Evolutionary conservation across 2,797 vertebrate genomes (phyloP).

Genomic region (Lutjanus argentimaculatus): DNA sequence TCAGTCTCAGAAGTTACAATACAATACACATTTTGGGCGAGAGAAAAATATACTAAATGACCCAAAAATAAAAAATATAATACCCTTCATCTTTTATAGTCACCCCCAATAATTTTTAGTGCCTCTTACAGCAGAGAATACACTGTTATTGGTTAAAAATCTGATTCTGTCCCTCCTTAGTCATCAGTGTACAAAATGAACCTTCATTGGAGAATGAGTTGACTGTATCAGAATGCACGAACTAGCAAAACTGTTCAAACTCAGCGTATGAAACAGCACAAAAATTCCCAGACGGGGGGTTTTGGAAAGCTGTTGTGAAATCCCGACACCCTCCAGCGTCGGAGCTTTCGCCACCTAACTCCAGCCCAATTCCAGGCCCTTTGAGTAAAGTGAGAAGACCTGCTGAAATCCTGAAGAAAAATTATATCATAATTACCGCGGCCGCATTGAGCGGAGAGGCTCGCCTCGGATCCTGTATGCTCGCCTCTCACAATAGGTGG

Average conservation of each 20-base stretch:
- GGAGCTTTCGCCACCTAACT: slow-evolving; percentile 44
- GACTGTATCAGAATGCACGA: neutral
- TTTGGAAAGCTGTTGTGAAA: slow-evolving; percentile 41
- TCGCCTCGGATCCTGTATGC: slow-evolving; percentile 41
- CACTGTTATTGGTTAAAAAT: neutral
- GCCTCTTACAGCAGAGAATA: neutral
- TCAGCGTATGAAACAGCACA: neutral
- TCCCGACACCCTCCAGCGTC: slow-evolving; percentile 59
- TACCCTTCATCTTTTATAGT: neutral
- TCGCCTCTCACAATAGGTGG: slow-evolving; percentile 68
- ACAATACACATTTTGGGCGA: no score
- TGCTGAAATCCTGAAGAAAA: slow-evolving; percentile 80
- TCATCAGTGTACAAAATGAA: neutral
- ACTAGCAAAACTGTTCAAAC: neutral
- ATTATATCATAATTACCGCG: slow-evolving; percentile 83
- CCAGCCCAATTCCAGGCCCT: slow-evolving; percentile 57
- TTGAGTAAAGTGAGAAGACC: slow-evolving; percentile 81
- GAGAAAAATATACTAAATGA: no score
- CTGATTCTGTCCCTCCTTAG: neutral
- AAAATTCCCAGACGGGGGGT: slow-evolving; percentile 1
- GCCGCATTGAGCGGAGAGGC: slow-evolving; percentile 58
- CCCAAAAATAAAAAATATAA: neutral
- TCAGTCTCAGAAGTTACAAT: no score
- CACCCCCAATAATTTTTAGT: neutral
- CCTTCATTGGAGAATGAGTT: neutral